Conservation (phyloP, 1,140 invertebrate species). For the Zaprionus nigranus region DNA sequence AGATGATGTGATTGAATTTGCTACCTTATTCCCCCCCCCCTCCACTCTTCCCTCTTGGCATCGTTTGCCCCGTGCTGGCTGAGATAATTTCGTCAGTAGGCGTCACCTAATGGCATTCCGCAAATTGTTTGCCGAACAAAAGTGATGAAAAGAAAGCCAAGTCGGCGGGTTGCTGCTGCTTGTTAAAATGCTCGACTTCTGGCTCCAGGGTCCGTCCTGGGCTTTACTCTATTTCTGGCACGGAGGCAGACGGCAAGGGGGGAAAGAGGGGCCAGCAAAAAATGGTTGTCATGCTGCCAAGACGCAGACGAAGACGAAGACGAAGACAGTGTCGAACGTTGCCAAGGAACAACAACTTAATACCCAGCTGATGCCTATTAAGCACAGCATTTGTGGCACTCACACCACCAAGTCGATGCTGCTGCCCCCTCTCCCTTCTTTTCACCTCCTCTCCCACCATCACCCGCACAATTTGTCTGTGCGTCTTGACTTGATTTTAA, state of each 20-base stretch:
- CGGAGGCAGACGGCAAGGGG: too few species aligned
- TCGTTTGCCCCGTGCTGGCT: conserved; percentile 23
- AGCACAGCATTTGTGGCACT: conserved; percentile 80
- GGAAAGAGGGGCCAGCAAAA: too few species aligned
- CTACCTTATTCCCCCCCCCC: conserved; percentile 1
- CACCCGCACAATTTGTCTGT: conserved; percentile 24
- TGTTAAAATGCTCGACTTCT: conserved; percentile 59
- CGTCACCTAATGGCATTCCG: conserved; percentile 80
- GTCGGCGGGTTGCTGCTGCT: conserved; percentile 41
- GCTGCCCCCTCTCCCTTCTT: neutral
- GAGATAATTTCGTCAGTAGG: conserved; percentile 76
- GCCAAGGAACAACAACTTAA: conserved; percentile 77
- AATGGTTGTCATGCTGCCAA: conserved; percentile 70
- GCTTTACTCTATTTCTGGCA: conserved; percentile 12
- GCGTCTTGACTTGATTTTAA: conserved; percentile 73
- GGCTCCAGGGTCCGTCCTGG: neutral
- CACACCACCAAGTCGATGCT: neutral
- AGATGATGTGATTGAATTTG: conserved; percentile 77
- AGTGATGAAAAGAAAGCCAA: conserved; percentile 42
- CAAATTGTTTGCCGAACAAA: conserved; percentile 74
- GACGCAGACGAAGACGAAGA: conserved; percentile 46
- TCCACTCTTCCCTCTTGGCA: conserved; percentile 5
- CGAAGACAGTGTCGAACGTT: conserved; percentile 1
- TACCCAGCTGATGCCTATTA: conserved; percentile 83
- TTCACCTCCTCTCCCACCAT: neutral